Evolutionary conservation across 2,113 vertebrate species (phyloP).

Genomic region (Etia nguti): DNA sequence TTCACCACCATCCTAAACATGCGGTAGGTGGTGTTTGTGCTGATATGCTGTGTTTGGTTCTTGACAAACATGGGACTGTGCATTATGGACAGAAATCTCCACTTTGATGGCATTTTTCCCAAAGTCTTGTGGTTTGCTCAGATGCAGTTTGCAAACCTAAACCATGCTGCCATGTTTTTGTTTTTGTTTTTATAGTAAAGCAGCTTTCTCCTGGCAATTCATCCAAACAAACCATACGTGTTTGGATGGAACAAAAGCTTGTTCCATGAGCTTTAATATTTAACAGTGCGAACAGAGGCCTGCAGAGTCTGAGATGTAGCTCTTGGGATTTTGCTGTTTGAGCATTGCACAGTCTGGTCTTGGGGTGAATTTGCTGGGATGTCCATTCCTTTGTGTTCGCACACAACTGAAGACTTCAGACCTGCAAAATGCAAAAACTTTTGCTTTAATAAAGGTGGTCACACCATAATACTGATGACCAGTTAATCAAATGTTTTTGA

Average conservation of each 20-base stretch:
- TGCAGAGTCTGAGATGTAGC: not conserved
- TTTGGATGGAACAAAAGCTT: not conserved
- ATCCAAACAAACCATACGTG: not conserved
- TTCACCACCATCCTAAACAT: not conserved
- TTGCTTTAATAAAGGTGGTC: not conserved
- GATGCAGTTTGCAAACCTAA: not conserved
- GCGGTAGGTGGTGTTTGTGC: not conserved
- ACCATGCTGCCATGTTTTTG: not conserved
- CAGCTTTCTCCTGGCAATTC: not conserved
- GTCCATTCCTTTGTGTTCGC: not conserved
- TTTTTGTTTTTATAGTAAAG: not conserved
- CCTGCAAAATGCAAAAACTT: not conserved
- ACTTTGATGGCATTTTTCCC: rapidly evolving
- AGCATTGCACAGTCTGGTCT: not conserved
- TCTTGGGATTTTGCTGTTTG: not conserved
- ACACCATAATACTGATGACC: not conserved
- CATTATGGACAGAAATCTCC: not conserved
- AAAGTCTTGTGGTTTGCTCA: not conserved
- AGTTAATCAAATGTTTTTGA: not conserved
- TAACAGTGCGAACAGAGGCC: not conserved
- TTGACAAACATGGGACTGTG: not conserved
- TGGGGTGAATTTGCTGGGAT: not conserved
- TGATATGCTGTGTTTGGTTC: not conserved
- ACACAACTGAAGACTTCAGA: not conserved
- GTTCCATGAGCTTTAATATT: not conserved